Evolutionary conservation across 2,113 vertebrate species (phyloP), one percentile per base, ranked within the genome.

Genomic region (Tylochromis polylepis): DNA sequence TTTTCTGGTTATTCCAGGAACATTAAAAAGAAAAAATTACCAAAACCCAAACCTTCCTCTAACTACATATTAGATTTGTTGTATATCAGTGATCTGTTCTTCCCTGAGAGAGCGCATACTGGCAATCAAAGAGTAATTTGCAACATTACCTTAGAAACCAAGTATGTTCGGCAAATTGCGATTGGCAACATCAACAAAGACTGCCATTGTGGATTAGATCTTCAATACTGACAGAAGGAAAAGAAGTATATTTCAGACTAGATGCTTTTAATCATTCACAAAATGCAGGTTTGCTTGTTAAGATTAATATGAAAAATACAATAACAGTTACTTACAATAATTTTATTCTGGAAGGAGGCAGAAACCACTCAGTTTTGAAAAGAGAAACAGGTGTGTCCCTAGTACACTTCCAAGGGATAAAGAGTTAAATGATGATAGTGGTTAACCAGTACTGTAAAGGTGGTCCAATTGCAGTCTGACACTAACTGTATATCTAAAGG

Each of bases 161-260:
- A 91, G 91, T 91, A 86, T 59, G 43, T 87, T 87, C 55, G 78
- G 55, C 72, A 92, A 87, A 94, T 92, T 91, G 83, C 36, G 83
- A 90, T 84, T 85, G 56, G 83, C 43, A 87, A 85, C 36, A 88
- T 84, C 82, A 88, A 86, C 81, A 51, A 57, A 80, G 67, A 91
- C 16, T 82, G 87, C 34, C 60, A 72, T 22, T 59, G 15, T 81
- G 27, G 53, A 53, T 81, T 77, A 79, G 20, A 87, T 34, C 41
- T 85, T 59, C 57, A 77, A 11, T 34, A 72, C 57, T 79, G 31
- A 38, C 55, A 77, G 27, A 60, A 41, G 14, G 22, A 16, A 79
- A 85, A 62, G 0, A 85, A 84, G 60, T 57, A 85, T 55, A 31
- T 20, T 87, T 82, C 49, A 59, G 16, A 82, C 15, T 16, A 11